Conservation (phyloP, 2,797 vertebrate genomes). For the Chaunax sp. region DNA sequence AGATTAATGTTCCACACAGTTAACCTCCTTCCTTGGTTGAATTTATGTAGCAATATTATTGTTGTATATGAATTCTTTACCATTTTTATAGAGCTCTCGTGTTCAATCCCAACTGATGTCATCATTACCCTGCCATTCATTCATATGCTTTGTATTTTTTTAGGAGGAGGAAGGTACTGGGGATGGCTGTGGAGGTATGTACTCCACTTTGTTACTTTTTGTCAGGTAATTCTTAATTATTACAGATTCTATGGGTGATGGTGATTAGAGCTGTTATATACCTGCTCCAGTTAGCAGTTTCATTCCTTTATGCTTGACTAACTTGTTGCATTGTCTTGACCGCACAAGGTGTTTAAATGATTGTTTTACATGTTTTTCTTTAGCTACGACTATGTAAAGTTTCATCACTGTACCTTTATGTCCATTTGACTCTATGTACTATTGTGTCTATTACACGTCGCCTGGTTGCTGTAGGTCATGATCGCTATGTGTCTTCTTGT, state of each 20-base stretch:
- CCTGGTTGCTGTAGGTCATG: not conserved
- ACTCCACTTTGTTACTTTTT: not conserved
- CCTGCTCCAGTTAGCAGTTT: not conserved
- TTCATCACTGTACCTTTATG: not conserved
- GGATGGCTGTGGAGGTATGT: slow-evolving; percentile 75
- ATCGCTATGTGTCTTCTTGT: not conserved
- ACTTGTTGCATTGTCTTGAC: slow-evolving; percentile 9
- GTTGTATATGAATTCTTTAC: not conserved
- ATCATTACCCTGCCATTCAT: too few relatives aligned
- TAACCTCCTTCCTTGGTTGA: not conserved
- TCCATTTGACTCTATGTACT: too few relatives aligned
- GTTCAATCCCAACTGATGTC: too few relatives aligned
- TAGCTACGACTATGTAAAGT: not conserved
- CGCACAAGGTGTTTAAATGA: slow-evolving; percentile 6
- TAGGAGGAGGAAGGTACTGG: slow-evolving; percentile 67
- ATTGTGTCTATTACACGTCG: not conserved
- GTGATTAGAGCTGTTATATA: not conserved
- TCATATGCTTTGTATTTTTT: slow-evolving; percentile 16
- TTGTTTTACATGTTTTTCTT: not conserved
- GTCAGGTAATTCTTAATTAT: not conserved
- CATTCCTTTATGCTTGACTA: not conserved
- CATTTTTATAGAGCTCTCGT: not conserved
- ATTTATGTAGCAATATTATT: not conserved
- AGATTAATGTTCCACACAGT: not conserved
- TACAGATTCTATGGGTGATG: not conserved